Base-by-base conservation (phyloP, 2,797 vertebrate genomes). In the Bufotes viridis region DNA sequence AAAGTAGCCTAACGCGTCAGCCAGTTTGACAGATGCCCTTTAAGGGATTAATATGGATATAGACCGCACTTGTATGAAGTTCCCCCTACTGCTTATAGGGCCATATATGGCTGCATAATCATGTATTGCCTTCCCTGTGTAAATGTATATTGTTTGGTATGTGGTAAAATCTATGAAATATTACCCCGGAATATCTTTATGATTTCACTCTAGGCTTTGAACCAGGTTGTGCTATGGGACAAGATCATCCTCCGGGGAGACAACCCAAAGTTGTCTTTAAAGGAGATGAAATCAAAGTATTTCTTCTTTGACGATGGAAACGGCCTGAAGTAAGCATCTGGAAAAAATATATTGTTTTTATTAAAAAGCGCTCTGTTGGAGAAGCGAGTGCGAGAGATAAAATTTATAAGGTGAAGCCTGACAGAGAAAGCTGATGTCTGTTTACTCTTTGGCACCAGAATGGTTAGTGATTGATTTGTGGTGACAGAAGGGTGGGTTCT, bases 221-320 rank as follows among this genome's bases (percentile, higher is more conserved):
- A 99, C 93, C 98, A 99, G 92, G 98, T 99, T 88, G 98, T 99
- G 58, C 95, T 99, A 15, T 99, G 98, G 98, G 98, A 99, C 91
- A 99, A 97, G 92, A 98, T 99, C 24, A 95, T 99, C 87, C 94
- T 97, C 88, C 96, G 98, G 92, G 98, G 98, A 51, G 97, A 99
- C 86, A 97, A 96, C 87, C 96, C 97, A 88, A 98, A 96, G 91
- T 95, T 99, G 87, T 94, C 94, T 85, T 92, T 99, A 91, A 96
- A 95, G 95, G 97, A 98, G 86, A 97, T 96, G 95, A 99, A 99
- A 92, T 97, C 98, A 42, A 99, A 99, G 88, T 99, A 99, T 91
- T 98, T 97, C 93, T 99, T 99, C 95, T 99, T 99, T 83, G 98
- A 99, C 88, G 98, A 99, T 87, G 98, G 98, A 89, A 99, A 98